phyloP scores from a whole-genome alignment of 35 echinoderm and acorn worm species.

The Anneissia japonica region DNA sequence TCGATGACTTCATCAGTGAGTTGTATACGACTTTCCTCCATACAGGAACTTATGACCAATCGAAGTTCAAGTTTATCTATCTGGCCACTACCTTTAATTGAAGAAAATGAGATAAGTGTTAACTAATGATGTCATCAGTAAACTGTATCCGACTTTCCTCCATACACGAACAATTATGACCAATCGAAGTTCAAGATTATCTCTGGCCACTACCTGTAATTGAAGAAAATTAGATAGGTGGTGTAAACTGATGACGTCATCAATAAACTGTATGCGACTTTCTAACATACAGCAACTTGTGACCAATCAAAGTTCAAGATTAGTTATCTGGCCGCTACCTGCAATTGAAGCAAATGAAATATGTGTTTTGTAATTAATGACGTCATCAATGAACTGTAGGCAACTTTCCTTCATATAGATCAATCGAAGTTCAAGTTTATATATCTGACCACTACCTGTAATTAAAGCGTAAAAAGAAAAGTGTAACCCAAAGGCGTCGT shows the following conservation, averaged over 20 bases:
- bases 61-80: constrained; percentile 74
- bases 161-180: constrained; percentile 90
- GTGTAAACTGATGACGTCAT: constrained; percentile 55
- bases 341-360: background rate
- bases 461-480: too few species aligned
- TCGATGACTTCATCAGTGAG: constrained; percentile 68
- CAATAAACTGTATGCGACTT: constrained; percentile 71
- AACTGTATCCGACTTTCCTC: constrained; percentile 84
- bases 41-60: constrained; percentile 81
- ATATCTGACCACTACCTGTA: constrained; percentile 82
- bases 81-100: constrained; percentile 65
- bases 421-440: constrained; percentile 57
- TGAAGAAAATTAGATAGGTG: too few species aligned
- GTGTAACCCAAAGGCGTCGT: constrained; percentile 52
- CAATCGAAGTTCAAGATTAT: constrained; percentile 63
- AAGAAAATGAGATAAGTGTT: background rate
- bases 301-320: constrained; percentile 66
- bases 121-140: constrained; percentile 57
- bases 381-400: constrained; percentile 57
- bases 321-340: constrained; percentile 85
- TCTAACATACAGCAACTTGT: constrained; percentile 88
- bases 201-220: constrained; percentile 76
- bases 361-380: constrained; percentile 60
- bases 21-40: constrained; percentile 86
- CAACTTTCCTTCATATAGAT: constrained; percentile 95